Percentiles rank a stretch among this genome's conserved stretches.
These are phyloP conservation scores for Pharmacophagus antenor DNA, from an alignment of 2,888 invertebrate species.

Conservation along the genomic window DNA sequence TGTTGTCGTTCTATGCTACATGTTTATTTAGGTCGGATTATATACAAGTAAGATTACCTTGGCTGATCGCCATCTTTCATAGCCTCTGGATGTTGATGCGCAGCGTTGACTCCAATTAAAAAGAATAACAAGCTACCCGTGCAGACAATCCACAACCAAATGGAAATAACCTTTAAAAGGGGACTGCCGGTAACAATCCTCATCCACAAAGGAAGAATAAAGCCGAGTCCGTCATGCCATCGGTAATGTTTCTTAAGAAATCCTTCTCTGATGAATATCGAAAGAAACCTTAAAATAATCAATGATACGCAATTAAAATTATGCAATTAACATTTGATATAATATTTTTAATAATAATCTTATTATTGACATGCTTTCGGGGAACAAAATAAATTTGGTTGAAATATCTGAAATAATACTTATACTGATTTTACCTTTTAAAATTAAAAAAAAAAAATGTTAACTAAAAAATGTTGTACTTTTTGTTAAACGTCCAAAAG, in stretches of 20 bases:
- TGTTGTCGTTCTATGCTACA: not conserved
- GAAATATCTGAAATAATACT: too few species aligned
- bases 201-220: conserved; percentile 69
- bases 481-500: too few species aligned
- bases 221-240: conserved; percentile 58
- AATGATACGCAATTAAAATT: not conserved
- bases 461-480: too few species aligned
- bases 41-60: conserved; percentile 37
- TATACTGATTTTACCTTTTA: too few species aligned
- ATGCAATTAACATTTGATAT: too few species aligned
- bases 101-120: conserved; percentile 85
- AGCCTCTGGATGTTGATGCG: conserved; percentile 89
- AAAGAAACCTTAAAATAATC: conserved; percentile 50
- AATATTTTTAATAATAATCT: too few species aligned
- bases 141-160: conserved; percentile 80
- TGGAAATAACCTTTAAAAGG: conserved; percentile 52
- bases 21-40: not conserved
- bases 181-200: conserved; percentile 53
- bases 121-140: conserved; percentile 82
- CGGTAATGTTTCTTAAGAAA: conserved; percentile 54
- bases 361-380: too few species aligned
- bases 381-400: too few species aligned
- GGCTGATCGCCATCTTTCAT: conserved; percentile 88
- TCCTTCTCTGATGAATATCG: conserved; percentile 48
- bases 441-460: too few species aligned